Base-by-base conservation (phyloP, 2,888 invertebrate genomes). In the Orthosia gracilis region DNA sequence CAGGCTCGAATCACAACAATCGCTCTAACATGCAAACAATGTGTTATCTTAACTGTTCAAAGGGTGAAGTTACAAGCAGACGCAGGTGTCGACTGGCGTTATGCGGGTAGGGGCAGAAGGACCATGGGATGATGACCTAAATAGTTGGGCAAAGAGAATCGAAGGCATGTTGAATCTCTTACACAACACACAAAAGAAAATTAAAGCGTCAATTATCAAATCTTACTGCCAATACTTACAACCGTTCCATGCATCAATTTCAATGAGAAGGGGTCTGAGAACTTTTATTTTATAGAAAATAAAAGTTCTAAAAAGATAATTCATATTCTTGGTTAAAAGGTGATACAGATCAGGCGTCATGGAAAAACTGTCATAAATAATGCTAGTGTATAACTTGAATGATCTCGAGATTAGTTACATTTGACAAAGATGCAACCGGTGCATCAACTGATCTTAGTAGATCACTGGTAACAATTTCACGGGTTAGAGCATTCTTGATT, bases 11-110 rank as follows among this genome's bases (percentile, higher is more conserved):
- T 82, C 76, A 75, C 75, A 82, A 85, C 80, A 80, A 73, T 78
- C 66, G 69, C 68, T 74, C 54, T 70, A 67, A 71, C 57, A 55
- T 45, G 23, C 65, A 77, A 71, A 87, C 85, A 85, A 78, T 80
- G 76, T 78, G 82, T 69, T 87, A 87, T 87, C 87, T 85, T 52
- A 71, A 73, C 59, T 72, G 80, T 66, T 72, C 70, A 69, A 76
- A 78, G 76, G 81, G 65, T 68, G 74, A 73, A 83, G 63, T 82
- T 83, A 85, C 78, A 69, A 64, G 45, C 21, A 64, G 61, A 54
- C 69, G 55, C 83, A 87, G 86, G 84, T 86, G 87, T 72, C 12
- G 57, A 52, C 59, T 13, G 18, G 52, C 17, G n/a, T 26, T 17
- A 23, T 70, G 50, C 23, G 21, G n/a, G n/a, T 23, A 47, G 49